These are phyloP conservation scores for Oncorhynchus clarkii DNA, from an alignment of 2,113 vertebrate genomes.

Conservation along the genomic window DNA sequence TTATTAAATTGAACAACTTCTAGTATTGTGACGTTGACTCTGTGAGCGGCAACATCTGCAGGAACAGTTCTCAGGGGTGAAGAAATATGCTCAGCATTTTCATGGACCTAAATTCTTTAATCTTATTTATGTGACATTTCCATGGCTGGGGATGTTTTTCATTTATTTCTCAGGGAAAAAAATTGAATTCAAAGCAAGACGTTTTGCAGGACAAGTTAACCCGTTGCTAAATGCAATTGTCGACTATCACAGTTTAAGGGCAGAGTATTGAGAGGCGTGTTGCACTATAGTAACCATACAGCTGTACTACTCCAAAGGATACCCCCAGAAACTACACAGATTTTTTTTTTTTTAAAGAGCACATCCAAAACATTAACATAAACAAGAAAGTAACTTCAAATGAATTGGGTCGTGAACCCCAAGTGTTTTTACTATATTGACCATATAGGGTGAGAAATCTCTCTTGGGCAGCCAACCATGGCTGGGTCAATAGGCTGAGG, in stretches of 20 bases:
- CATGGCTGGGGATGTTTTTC: constrained; percentile 30
- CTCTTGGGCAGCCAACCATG: constrained; percentile 50
- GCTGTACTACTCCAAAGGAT: constrained; percentile 44
- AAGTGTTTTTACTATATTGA: constrained; percentile 65
- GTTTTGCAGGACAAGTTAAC: constrained; percentile 15
- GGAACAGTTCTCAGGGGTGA: constrained; percentile 32
- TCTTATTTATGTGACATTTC: constrained; percentile 34
- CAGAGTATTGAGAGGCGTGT: constrained; percentile 2
- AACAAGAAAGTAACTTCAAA: constrained; percentile 61
- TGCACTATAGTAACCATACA: constrained; percentile 28
- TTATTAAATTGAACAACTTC: constrained; percentile 33
- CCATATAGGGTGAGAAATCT: constrained; percentile 71
- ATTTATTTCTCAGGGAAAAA: neutral
- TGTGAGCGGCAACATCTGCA: constrained; percentile 44
- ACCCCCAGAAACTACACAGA: constrained; percentile 30
- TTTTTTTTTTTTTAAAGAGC: constrained; percentile 18
- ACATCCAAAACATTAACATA: constrained; percentile 58
- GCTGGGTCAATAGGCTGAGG: constrained; percentile 37
- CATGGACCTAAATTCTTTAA: constrained; percentile 32
- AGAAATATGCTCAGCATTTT: constrained; percentile 25
- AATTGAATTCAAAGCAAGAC: neutral
- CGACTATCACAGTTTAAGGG: constrained; percentile 7
- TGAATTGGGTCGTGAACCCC: constrained; percentile 65
- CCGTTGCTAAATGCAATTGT: neutral
- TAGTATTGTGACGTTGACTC: constrained; percentile 17